Base-by-base conservation (phyloP, 2,113 vertebrate species). In the Cyanoliseus patagonus region DNA sequence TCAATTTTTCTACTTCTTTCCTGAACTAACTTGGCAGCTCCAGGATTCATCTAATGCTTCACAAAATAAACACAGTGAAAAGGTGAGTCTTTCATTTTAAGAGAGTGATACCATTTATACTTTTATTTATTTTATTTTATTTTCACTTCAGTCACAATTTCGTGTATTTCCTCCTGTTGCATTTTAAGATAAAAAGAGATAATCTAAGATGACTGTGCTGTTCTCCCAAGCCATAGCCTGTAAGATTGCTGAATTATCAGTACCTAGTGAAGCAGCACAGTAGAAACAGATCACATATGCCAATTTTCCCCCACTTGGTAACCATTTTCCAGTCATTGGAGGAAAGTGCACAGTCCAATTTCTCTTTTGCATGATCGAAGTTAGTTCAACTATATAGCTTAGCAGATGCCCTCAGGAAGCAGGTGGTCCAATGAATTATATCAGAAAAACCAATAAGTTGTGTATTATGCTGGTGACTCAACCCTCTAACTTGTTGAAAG, bases 221-320 rank as follows among this genome's bases (percentile, higher is more conserved):
- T 94, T 97, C 59, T 97, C 96, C 94, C 91, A 86, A 96, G 92
- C 83, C 92, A 85, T 84, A 93, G 77, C 91, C 76, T 97, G 96
- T 95, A 97, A 97, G 52, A 79, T 96, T 95, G 92, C 84, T 96
- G 95, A 91, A 97, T 96, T 95, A 96, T 92, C 91, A 94, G 83
- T 84, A 93, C 55, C 92, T 86, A 96, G 67, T 97, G 95, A 98
- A 96, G 95, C 96, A 97, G 95, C 92, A 91, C 95, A 90, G 82
- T 35, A 94, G 94, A 97, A 96, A 94, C 59, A 93, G 86, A 91
- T 87, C 86, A 64, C 96, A 97, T 96, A 97, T 96, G 95, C 91
- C 97, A 94, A 72, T 96, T 96, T 76, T n/a, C 73, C 47, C 76
- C 77, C 24, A 87, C 74, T 80, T 83, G 83, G 76, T 90, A 95